phyloP scores from a whole-genome alignment of 2,113 vertebrate genomes.

The Rostratula benghalensis region DNA sequence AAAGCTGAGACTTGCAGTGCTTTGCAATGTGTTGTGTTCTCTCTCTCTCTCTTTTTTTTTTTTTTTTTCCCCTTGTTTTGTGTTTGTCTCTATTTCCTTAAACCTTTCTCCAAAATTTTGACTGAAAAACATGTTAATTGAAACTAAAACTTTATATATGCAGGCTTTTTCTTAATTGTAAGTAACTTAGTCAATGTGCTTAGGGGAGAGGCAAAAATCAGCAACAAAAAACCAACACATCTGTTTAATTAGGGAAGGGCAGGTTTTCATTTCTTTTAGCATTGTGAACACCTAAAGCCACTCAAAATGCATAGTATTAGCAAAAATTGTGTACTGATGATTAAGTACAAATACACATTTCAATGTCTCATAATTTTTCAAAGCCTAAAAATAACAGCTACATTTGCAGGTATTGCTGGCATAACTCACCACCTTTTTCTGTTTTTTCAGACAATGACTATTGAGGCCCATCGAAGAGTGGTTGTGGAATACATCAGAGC shows the following conservation, averaged over 20 bases:
- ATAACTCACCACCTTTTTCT: background rate
- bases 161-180: background rate
- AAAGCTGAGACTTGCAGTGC: background rate
- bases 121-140: background rate
- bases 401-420: background rate
- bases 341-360: background rate
- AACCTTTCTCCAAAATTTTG: background rate
- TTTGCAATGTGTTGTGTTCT: background rate
- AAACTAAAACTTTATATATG: background rate
- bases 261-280: background rate
- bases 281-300: background rate
- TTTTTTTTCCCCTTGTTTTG: too few relatives aligned
- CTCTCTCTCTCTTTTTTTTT: too few relatives aligned
- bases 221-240: background rate
- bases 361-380: background rate
- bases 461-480: conserved; percentile 88
- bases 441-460: conserved; percentile 86
- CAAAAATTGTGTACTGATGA: background rate
- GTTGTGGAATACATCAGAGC: conserved; percentile 96
- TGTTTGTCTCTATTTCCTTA: background rate
- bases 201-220: background rate
- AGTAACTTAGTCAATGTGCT: background rate
- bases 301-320: background rate
- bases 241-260: background rate
- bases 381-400: background rate